Evolutionary conservation across 2,113 vertebrate genomes (phyloP).

Genomic region (Suncus etruscus): DNA sequence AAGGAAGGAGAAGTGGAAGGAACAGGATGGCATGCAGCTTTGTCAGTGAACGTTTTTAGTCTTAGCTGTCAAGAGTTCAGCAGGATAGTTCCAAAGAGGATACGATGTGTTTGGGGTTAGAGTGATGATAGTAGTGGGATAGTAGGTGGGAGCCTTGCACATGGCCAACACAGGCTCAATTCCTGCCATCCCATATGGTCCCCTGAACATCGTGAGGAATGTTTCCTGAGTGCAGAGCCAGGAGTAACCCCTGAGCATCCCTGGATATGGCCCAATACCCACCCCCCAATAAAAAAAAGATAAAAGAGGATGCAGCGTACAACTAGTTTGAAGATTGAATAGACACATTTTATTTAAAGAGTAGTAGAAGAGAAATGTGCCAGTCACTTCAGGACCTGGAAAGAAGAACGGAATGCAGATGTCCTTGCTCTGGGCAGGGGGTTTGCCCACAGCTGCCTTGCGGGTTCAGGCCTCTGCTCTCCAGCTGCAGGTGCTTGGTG

Average conservation of each 20-base stretch:
- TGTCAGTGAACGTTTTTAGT: neutral
- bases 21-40: neutral
- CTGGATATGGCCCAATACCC: too few species aligned
- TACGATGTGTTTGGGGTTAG: too few species aligned
- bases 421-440: neutral
- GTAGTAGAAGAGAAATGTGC: neutral
- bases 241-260: too few species aligned
- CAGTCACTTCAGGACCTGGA: neutral
- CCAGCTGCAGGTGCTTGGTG: neutral
- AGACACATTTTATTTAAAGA: neutral
- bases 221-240: too few species aligned
- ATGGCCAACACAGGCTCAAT: too few species aligned
- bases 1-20: neutral
- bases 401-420: neutral
- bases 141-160: too few species aligned
- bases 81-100: conserved; percentile 19
- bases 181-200: too few species aligned
- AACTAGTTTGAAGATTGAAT: neutral
- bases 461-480: neutral
- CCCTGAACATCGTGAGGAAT: too few species aligned
- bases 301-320: neutral
- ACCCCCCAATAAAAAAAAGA: too few species aligned
- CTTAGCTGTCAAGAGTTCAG: neutral
- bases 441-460: neutral
- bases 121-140: too few species aligned